phyloP scores from a whole-genome alignment of 2,888 invertebrate genomes.

The Belgica antarctica region DNA sequence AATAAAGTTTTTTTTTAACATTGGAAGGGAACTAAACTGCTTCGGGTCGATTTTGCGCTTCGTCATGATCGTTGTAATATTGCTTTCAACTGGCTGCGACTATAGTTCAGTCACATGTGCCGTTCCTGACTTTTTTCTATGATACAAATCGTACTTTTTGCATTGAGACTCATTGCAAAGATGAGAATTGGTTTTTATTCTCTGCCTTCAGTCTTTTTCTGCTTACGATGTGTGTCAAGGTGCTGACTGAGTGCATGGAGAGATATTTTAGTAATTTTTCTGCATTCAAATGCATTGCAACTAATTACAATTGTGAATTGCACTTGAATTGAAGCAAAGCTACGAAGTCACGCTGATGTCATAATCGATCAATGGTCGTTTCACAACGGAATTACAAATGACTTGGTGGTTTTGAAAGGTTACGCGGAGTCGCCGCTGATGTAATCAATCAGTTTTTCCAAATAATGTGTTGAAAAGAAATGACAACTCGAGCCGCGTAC shows the following conservation, averaged over 20 bases:
- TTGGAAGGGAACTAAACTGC: background rate
- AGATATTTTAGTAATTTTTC: too few species aligned
- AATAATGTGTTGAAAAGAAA: background rate
- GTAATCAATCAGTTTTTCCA: background rate
- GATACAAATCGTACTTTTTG: background rate
- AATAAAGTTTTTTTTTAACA: background rate
- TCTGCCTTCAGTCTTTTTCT: background rate
- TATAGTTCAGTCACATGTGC: slow-evolving; percentile 1
- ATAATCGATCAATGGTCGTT: background rate
- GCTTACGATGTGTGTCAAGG: slow-evolving; percentile 41
- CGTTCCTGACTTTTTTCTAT: background rate
- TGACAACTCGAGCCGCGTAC: background rate
- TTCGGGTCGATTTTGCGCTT: slow-evolving; percentile 4
- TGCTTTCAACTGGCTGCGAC: slow-evolving; percentile 15
- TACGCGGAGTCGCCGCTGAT: background rate
- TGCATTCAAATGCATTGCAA: background rate
- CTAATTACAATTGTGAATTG: background rate
- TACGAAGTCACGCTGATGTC: background rate
- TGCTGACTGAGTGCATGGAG: background rate
- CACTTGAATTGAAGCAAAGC: background rate
- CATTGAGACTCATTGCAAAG: slow-evolving; percentile 1
- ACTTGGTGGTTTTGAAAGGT: background rate
- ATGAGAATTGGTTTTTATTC: slow-evolving; percentile 26
- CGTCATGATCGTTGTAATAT: slow-evolving; percentile 35
- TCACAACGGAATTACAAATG: background rate